A percentile compares a stretch with the other conserved stretches of the same genome.
Conservation (phyloP, 2,113 vertebrate genomes). For the Lampris incognitus region DNA sequence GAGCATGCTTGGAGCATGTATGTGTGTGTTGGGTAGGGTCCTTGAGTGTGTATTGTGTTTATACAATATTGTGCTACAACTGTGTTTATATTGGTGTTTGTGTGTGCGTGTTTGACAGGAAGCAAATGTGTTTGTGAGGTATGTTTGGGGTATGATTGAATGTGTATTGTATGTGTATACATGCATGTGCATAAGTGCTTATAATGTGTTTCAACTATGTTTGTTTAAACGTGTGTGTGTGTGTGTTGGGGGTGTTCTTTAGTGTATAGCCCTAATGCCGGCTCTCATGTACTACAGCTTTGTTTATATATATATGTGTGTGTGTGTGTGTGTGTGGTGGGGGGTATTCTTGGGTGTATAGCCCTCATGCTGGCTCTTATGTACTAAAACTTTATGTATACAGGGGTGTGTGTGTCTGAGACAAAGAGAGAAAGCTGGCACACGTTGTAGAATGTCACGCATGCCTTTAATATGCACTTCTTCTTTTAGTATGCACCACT, state of each 20-base stretch:
- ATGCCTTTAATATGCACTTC: no score
- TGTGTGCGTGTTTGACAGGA: background rate
- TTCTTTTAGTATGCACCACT: no score
- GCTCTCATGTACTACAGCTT: background rate
- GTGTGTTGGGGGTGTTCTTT: background rate
- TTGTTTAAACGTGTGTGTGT: background rate
- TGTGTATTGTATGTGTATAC: constrained; percentile 11
- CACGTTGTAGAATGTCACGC: no score
- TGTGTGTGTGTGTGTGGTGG: no score
- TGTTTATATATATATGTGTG: no score
- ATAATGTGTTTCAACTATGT: background rate
- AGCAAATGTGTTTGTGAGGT: background rate
- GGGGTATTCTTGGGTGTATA: no score
- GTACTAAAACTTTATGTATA: no score
- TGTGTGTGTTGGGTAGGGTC: background rate
- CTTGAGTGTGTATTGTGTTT: constrained; percentile 1
- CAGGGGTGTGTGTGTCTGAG: background rate
- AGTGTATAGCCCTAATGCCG: background rate
- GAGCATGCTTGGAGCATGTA: background rate
- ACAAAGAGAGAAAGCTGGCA: no score
- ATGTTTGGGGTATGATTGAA: background rate
- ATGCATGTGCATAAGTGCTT: constrained; percentile 6
- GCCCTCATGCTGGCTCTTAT: background rate
- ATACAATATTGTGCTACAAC: background rate
- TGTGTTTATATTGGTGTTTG: background rate